Conservation (phyloP, 2,113 vertebrate genomes). For the Pelecanoides urinatrix region DNA sequence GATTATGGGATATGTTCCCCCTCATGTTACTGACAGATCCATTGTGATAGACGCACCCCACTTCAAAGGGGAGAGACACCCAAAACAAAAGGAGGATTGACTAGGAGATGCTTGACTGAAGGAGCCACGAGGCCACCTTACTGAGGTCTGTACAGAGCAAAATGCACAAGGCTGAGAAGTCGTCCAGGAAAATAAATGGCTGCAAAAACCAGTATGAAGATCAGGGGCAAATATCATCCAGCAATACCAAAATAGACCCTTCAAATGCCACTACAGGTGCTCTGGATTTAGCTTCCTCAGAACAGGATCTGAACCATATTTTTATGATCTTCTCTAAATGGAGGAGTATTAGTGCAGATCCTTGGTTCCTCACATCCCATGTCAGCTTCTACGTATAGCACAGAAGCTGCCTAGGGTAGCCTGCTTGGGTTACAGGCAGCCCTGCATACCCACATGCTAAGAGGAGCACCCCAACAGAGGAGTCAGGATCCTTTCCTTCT, state of each 20-base stretch:
- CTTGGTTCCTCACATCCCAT: neutral
- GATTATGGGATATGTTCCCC: slow-evolving; percentile 59
- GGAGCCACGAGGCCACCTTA: slow-evolving; percentile 1
- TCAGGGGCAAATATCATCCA: neutral
- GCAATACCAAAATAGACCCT: neutral
- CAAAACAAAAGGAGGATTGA: slow-evolving; percentile 59
- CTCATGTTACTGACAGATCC: slow-evolving; percentile 28
- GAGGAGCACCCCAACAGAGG: neutral
- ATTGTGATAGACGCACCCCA: slow-evolving; percentile 34
- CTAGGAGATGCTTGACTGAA: slow-evolving; percentile 41
- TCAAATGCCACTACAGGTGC: neutral
- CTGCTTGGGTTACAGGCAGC: neutral
- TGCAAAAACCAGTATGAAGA: neutral
- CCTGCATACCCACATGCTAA: neutral
- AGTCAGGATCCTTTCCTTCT: neutral
- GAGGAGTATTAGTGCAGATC: neutral
- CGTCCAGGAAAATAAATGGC: neutral
- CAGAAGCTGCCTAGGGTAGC: neutral
- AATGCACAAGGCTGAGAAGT: neutral
- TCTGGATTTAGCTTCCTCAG: neutral
- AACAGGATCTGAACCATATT: neutral
- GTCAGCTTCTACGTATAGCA: neutral
- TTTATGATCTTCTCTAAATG: neutral
- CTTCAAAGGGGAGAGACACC: slow-evolving; percentile 49
- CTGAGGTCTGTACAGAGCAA: neutral